Evolutionary conservation across 2,888 invertebrate genomes (phyloP).

Genomic region (Cancer borealis): DNA sequence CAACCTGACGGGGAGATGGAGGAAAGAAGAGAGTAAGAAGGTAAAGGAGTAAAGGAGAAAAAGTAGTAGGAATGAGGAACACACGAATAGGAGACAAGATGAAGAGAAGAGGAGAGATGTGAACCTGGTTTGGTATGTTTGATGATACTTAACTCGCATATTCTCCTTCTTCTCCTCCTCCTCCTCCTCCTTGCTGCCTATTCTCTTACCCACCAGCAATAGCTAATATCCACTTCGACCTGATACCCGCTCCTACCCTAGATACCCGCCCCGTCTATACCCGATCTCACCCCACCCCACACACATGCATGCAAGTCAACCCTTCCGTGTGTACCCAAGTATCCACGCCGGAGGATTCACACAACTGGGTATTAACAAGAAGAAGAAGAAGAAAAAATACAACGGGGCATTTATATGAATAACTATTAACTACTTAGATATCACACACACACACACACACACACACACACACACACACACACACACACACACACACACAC

Average conservation of each 20-base stretch:
- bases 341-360: not conserved
- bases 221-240: not conserved
- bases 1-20: not conserved
- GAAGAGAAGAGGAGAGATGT: not conserved
- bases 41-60: not conserved
- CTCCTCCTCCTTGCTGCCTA: not conserved
- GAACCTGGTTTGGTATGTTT: not conserved
- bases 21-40: no score
- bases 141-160: no score
- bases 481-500: conserved; percentile 40
- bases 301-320: not conserved
- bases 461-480: conserved; percentile 36
- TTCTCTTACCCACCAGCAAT: not conserved
- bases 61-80: not conserved
- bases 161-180: no score
- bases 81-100: not conserved
- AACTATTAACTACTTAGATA: not conserved
- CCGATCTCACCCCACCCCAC: not conserved
- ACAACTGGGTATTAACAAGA: conserved; percentile 10
- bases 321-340: not conserved
- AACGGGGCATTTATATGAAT: not conserved
- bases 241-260: not conserved
- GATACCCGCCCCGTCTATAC: not conserved
- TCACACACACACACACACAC: not conserved
- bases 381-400: not conserved